These are phyloP conservation scores for Smutsia temminckii DNA, from an alignment of 2,797 vertebrate species.

Conservation along the genomic window DNA sequence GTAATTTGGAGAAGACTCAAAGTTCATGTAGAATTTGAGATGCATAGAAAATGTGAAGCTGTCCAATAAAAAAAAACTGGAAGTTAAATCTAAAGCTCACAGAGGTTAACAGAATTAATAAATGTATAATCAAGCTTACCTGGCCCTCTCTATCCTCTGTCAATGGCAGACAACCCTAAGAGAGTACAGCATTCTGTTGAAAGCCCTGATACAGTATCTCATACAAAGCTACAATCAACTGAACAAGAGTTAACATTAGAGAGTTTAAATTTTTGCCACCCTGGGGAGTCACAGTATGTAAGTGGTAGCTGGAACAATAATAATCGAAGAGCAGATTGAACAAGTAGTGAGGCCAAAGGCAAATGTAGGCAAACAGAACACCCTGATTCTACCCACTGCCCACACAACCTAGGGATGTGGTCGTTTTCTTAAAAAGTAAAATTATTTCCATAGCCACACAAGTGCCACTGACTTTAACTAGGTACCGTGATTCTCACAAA, in stretches of 20 bases:
- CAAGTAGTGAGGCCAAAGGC: not conserved
- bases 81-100: constrained; percentile 47
- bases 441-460: constrained; percentile 28
- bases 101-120: constrained; percentile 31
- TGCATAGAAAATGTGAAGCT: constrained; percentile 52
- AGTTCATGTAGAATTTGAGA: constrained; percentile 38
- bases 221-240: not conserved
- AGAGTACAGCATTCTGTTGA: constrained; percentile 2
- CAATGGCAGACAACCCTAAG: not conserved
- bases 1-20: constrained; percentile 41
- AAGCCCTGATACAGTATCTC: not conserved
- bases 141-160: not conserved
- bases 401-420: not conserved
- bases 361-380: not conserved
- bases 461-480: not conserved
- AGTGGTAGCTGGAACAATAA: not conserved
- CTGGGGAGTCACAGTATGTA: not conserved
- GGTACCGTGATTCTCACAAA: not conserved
- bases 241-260: not conserved
- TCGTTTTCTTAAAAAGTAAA: constrained; percentile 12
- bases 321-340: not conserved
- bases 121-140: not conserved
- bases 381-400: not conserved
- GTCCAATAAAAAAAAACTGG: not conserved
- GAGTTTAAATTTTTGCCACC: constrained; percentile 1